These are phyloP conservation scores for Trichechus manatus DNA, from an alignment of 2,113 vertebrate species.

Conservation along the genomic window DNA sequence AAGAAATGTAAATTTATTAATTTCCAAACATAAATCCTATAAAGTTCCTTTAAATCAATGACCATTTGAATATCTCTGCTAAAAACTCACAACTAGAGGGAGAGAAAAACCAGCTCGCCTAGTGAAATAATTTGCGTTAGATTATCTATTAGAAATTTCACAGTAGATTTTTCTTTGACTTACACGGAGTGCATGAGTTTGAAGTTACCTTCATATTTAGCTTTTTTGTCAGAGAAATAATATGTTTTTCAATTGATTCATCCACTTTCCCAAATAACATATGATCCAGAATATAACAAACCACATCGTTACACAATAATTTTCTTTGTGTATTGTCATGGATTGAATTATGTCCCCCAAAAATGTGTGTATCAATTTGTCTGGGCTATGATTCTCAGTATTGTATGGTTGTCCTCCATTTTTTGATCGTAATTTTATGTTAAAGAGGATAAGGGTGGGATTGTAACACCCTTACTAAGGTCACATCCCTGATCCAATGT, in stretches of 20 bases:
- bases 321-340: background rate
- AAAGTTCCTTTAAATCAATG: background rate
- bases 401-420: too few species aligned
- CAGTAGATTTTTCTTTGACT: background rate
- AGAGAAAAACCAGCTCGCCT: background rate
- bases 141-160: slow-evolving; percentile 32
- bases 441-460: too few species aligned
- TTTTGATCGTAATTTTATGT: too few species aligned
- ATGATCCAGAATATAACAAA: slow-evolving; percentile 12
- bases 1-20: slow-evolving; percentile 23
- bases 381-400: too few species aligned
- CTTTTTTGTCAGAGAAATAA: slow-evolving; percentile 45
- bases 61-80: slow-evolving; percentile 13
- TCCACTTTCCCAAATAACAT: slow-evolving; percentile 10
- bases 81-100: background rate
- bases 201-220: background rate
- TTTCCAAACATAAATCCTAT: background rate
- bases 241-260: background rate
- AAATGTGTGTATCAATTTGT: too few species aligned
- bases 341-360: too few species aligned
- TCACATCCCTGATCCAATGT: too few species aligned
- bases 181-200: background rate
- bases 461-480: too few species aligned
- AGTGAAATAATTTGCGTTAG: background rate
- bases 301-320: background rate